Percentiles rank a stretch among this genome's conserved stretches.
These are phyloP conservation scores for Neoitamus cyanurus DNA, from an alignment of 2,888 invertebrate genomes.

Conservation along the genomic window DNA sequence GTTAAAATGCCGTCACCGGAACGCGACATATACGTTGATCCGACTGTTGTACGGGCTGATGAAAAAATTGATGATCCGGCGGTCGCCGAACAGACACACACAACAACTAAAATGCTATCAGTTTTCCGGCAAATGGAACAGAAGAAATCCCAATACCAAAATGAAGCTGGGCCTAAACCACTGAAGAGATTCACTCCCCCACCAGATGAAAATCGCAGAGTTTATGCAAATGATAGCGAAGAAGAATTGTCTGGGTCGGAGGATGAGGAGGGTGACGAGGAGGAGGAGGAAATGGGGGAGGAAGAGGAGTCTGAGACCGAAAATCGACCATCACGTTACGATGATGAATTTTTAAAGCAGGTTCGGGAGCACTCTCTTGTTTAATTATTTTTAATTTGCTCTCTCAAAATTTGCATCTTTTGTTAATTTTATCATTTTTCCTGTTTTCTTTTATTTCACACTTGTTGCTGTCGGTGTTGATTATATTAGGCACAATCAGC, in stretches of 20 bases:
- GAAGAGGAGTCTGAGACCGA: slow-evolving; percentile 61
- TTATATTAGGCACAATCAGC: slow-evolving; percentile 73
- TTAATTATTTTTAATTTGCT: slow-evolving; percentile 6
- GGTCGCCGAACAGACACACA: slow-evolving; percentile 71
- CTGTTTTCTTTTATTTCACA: neutral
- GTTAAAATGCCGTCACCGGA: slow-evolving; percentile 67
- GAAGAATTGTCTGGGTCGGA: slow-evolving; percentile 66
- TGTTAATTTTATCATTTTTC: neutral
- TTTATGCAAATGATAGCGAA: slow-evolving; percentile 61
- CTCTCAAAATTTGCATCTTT: neutral
- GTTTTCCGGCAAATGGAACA: slow-evolving; percentile 92
- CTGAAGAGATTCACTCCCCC: slow-evolving; percentile 91
- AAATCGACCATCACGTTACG: slow-evolving; percentile 57
- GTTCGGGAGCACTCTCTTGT: slow-evolving; percentile 53
- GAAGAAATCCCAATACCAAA: slow-evolving; percentile 69
- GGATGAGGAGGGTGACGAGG: slow-evolving; percentile 65
- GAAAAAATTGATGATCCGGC: slow-evolving; percentile 69
- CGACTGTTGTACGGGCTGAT: slow-evolving; percentile 75
- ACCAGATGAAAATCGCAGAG: slow-evolving; percentile 72
- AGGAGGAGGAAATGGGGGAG: slow-evolving; percentile 67
- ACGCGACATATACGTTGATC: slow-evolving; percentile 79
- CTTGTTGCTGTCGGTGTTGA: neutral
- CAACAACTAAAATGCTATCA: slow-evolving; percentile 86
- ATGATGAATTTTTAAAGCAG: slow-evolving; percentile 79
- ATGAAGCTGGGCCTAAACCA: slow-evolving; percentile 75